Base-by-base conservation (phyloP, 64 coral and sea anemone species). In the Stichodactyla mertensii region DNA sequence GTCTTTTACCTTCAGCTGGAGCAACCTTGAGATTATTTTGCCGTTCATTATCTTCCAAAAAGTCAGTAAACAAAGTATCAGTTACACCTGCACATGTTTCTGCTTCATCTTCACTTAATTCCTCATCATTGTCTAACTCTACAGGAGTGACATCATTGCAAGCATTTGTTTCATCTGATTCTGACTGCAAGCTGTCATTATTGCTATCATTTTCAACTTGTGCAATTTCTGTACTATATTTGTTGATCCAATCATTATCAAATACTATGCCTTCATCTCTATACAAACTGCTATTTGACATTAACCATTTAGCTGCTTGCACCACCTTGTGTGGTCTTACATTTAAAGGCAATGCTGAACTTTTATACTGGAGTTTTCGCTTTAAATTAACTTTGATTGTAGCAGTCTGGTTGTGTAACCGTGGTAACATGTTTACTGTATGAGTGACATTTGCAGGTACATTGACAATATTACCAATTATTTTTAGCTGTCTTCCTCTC, bases 331-430 rank as follows among this genome's bases (percentile, higher is more conserved):
- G n/a, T 86, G 84, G 89, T 91, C 89, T 91, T 77, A 91, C 71
- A 59, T 91, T 91, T 71, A 85, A 54, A 83, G 89, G 86, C 77
- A 91, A 91, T 86, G 89, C 89, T 80, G 84, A 91, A 85, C 88
- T 90, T 71, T 90, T 90, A 91, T 91, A 91, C 60, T 91, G 83
- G 79, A 86, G 83, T 80, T 52, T 86, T 91, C 89, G 53, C 89
- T 91, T 91, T 91, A 91, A 91, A 61, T 91, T 91, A 79, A 79
- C 69, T 86, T 91, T 91, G 79, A 80, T 86, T 86, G 89, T 77
- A 91, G 84, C 84, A 61, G 83, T 91, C 86, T 91, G 89, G 82
- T 86, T 86, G 55, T 80, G 84, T 60, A 86, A 60, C 24, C 83
- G 54, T 85, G 83, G 54, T 85, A 85, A 36, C 31, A 36, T 36